A percentile compares a stretch with the other conserved stretches of the same genome.
Evolutionary conservation across 1,140 invertebrate species (phyloP).

Genomic region (Diabrotica undecimpunctata): DNA sequence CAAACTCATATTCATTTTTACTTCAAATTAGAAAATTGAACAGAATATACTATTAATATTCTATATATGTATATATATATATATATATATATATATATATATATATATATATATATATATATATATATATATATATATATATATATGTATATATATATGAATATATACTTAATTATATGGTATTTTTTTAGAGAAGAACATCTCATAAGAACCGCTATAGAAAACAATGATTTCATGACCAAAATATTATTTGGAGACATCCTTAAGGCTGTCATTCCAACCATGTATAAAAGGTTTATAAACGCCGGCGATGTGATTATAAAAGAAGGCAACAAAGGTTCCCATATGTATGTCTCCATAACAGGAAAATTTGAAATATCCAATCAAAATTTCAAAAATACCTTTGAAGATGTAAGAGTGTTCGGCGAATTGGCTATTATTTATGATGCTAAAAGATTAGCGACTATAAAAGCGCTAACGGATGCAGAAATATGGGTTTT

Average conservation of each 20-base stretch:
- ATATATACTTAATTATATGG: too few relatives aligned
- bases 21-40: too few relatives aligned
- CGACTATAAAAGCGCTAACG: constrained; percentile 22
- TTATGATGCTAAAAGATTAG: constrained; percentile 28
- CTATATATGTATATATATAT: too few relatives aligned
- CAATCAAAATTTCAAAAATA: constrained; percentile 5
- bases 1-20: too few relatives aligned
- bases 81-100: too few relatives aligned
- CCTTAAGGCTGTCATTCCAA: constrained; percentile 23
- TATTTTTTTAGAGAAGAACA: constrained; percentile 30
- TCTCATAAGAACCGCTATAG: constrained; percentile 30
- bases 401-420: constrained; percentile 11
- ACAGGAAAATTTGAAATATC: constrained; percentile 21
- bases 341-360: constrained; percentile 29
- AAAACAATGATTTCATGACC: constrained; percentile 31
- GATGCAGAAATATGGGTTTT: constrained; percentile 77
- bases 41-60: too few relatives aligned
- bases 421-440: constrained; percentile 31
- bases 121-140: too few relatives aligned
- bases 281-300: constrained; percentile 27
- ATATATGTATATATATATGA: too few relatives aligned
- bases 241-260: constrained; percentile 27
- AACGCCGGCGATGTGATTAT: constrained; percentile 29
- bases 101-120: too few relatives aligned
- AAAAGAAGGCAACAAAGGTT: constrained; percentile 29